A percentile compares a stretch with the other conserved stretches of the same genome.
phyloP scores from a whole-genome alignment of 2,113 vertebrate genomes.

The Platycercus adscitus region DNA sequence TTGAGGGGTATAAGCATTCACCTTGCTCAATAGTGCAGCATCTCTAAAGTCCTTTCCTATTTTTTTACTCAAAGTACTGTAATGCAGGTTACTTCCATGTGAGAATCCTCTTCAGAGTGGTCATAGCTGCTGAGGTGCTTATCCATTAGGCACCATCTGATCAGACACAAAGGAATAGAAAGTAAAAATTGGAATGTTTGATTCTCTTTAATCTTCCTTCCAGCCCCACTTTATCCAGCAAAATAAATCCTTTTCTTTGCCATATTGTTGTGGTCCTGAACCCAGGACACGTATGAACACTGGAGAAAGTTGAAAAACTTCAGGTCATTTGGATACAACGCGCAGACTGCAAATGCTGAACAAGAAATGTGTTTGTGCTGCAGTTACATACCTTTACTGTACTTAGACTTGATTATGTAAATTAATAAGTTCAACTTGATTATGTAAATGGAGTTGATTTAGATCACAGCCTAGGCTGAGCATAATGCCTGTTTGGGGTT shows the following conservation, averaged over 20 bases:
- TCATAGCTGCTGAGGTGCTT: background rate
- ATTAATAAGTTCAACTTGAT: conserved; percentile 32
- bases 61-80: background rate
- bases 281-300: background rate
- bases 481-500: conserved; percentile 30
- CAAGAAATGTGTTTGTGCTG: conserved; percentile 32
- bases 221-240: conserved; percentile 12
- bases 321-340: conserved; percentile 31
- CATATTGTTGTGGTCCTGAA: background rate
- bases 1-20: background rate
- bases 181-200: background rate
- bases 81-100: background rate
- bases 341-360: conserved; percentile 50
- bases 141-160: background rate
- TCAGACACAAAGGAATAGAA: background rate
- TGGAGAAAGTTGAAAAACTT: conserved; percentile 19
- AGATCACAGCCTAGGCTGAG: conserved; percentile 23
- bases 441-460: conserved; percentile 51
- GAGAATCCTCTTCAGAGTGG: background rate
- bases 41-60: background rate
- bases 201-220: background rate
- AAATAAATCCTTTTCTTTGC: conserved; percentile 34
- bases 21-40: background rate
- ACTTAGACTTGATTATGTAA: conserved; percentile 49
- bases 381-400: conserved; percentile 16